These are phyloP conservation scores for Muscicapa adusta DNA, from an alignment of 2,113 vertebrate species.

Conservation along the genomic window DNA sequence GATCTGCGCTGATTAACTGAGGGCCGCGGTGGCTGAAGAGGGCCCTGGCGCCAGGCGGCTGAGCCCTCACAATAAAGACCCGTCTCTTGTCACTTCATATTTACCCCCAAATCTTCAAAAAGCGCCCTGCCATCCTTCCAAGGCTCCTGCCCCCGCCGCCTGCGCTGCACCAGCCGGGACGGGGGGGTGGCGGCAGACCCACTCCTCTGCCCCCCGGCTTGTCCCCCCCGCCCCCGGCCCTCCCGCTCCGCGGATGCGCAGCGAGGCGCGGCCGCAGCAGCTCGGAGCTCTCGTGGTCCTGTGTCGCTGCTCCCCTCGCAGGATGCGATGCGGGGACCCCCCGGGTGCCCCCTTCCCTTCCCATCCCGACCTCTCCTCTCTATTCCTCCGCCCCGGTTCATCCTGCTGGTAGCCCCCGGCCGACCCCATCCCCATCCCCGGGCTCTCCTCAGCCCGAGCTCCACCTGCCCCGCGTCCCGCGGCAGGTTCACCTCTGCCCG, in stretches of 20 bases:
- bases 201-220: background rate
- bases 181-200: background rate
- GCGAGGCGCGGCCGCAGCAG: background rate
- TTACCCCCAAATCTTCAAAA: slow-evolving; percentile 78
- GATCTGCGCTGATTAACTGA: slow-evolving; percentile 75
- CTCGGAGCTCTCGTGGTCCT: background rate
- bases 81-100: slow-evolving; percentile 91
- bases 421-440: background rate
- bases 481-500: slow-evolving; percentile 33
- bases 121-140: slow-evolving; percentile 59
- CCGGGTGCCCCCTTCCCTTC: background rate
- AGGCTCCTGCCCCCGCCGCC: slow-evolving; percentile 39
- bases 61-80: slow-evolving; percentile 84
- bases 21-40: slow-evolving; percentile 75
- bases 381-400: background rate
- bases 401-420: background rate
- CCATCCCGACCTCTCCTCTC: background rate
- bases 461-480: background rate
- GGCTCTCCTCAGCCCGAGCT: background rate
- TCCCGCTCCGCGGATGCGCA: background rate
- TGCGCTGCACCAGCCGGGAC: background rate
- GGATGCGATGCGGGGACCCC: background rate
- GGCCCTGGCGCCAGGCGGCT: slow-evolving; percentile 88
- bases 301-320: background rate
- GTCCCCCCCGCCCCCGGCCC: background rate